These are phyloP conservation scores for Lomographa bimaculata DNA, from an alignment of 2,888 invertebrate species.

Conservation along the genomic window DNA sequence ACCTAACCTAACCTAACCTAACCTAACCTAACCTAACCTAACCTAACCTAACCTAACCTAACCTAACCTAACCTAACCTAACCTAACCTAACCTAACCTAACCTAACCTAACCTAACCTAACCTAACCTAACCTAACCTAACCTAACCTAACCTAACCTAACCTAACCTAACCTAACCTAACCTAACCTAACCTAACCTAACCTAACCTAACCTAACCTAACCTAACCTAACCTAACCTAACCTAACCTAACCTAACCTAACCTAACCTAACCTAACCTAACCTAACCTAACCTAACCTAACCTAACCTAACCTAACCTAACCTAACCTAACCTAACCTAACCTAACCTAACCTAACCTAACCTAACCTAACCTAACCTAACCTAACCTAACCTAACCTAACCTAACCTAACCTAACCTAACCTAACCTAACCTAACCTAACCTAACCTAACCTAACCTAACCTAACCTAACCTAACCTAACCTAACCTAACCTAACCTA, in stretches of 20 bases:
- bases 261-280: conserved; percentile 14
- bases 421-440: conserved; percentile 15
- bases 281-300: conserved; percentile 14
- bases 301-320: conserved; percentile 14
- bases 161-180: conserved; percentile 6
- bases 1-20: conserved; percentile 14
- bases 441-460: conserved; percentile 15
- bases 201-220: conserved; percentile 14
- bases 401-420: conserved; percentile 15
- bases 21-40: conserved; percentile 14
- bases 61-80: conserved; percentile 14
- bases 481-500: conserved; percentile 14
- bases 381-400: conserved; percentile 15
- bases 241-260: conserved; percentile 7
- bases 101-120: conserved; percentile 14
- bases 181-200: conserved; percentile 14
- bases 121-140: conserved; percentile 14
- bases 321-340: conserved; percentile 14
- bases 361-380: conserved; percentile 15
- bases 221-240: conserved; percentile 14
- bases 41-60: conserved; percentile 14
- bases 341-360: conserved; percentile 14
- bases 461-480: conserved; percentile 14
- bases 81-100: conserved; percentile 14
- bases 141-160: conserved; percentile 14